Percentiles rank a stretch among this genome's conserved stretches.
Evolutionary conservation across 1,140 invertebrate species (phyloP).

Genomic region (Zaprionus capensis): DNA sequence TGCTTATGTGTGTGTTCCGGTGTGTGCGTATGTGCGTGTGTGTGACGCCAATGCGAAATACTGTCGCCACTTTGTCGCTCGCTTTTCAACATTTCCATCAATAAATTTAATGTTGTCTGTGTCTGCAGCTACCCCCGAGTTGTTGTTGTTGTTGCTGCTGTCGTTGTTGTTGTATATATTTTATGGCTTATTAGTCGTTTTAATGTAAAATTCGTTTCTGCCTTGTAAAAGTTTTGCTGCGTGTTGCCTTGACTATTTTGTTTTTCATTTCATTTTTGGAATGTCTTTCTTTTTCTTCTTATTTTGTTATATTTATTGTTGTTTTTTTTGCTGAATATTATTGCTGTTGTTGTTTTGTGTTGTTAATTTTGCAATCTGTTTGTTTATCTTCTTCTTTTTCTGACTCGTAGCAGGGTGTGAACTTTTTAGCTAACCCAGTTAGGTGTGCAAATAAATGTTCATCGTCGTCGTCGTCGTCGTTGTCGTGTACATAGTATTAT

Average conservation of each 20-base stretch:
- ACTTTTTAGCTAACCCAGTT: slow-evolving; percentile 68
- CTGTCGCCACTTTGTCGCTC: slow-evolving; percentile 36
- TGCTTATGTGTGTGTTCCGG: slow-evolving; percentile 8
- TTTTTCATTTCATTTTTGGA: background rate
- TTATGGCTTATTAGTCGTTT: slow-evolving; percentile 74
- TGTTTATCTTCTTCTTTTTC: slow-evolving; percentile 41
- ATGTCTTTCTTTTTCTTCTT: slow-evolving; percentile 2
- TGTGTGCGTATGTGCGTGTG: slow-evolving; percentile 12
- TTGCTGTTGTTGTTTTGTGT: slow-evolving; percentile 14
- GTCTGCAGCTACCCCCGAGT: background rate
- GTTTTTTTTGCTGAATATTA: slow-evolving; percentile 22
- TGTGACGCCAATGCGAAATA: slow-evolving; percentile 39
- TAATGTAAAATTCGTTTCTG: slow-evolving; percentile 65
- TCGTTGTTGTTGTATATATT: slow-evolving; percentile 46
- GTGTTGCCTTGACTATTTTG: slow-evolving; percentile 52
- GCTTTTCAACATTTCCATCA: slow-evolving; percentile 65
- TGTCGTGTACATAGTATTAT: slow-evolving; percentile 14
- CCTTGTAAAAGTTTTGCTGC: slow-evolving; percentile 54
- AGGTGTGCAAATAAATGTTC: slow-evolving; percentile 32
- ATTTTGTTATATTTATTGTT: slow-evolving; percentile 51
- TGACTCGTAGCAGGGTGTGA: slow-evolving; percentile 49
- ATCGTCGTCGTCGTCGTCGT: background rate
- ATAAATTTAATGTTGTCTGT: slow-evolving; percentile 78
- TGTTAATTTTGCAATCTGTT: slow-evolving; percentile 34
- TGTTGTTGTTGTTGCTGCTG: background rate